Base-by-base conservation (phyloP, 2,113 vertebrate species). In the Grantiella picta region DNA sequence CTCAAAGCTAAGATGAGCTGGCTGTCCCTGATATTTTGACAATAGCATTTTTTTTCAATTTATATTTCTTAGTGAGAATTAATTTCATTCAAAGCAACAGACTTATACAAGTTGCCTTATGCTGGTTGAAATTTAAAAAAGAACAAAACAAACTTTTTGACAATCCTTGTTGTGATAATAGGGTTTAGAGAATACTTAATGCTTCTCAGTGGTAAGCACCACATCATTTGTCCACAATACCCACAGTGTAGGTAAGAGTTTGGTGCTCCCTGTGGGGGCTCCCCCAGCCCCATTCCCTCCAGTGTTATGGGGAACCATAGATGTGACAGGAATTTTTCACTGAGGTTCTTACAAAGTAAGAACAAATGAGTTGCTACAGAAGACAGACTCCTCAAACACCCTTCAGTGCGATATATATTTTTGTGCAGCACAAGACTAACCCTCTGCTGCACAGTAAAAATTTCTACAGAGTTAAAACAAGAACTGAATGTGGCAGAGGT, bases 401-500 rank as follows among this genome's bases (percentile, higher is more conserved):
- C 49, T 83, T 73, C 50, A 72, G 27, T 69, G 36, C 69, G 7
- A 45, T 14, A 27, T 2, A 12, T n/a, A 8, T 49, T 76, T 31
- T 45, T 72, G 20, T 42, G 25, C 3, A 83, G 33, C 25, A 33
- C 27, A 47, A 69, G 29, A 52, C 23, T 25, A 52, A 38, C 0
- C 1, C 6, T 8, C 24, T 27, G 7, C 4, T 1, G 0, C 64
- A 45, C 1, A 18, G 33, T 25, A 38, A 59, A 86, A 63, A 5
- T 79, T 89, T 71, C 28, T 40, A 8, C 21, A 18, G 16, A 4
- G 2, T 61, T 86, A 78, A 70, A 28, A 12, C 24, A 23, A 69
- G 22, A 81, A 78, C 3, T 9, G 1, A 16, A 7, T 13, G 2
- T 16, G 9, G 10, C 1, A 2, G 14, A 42, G 23, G 5, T 10